Conservation (phyloP, 2,888 invertebrate genomes). For the Zele albiditarsus region DNA sequence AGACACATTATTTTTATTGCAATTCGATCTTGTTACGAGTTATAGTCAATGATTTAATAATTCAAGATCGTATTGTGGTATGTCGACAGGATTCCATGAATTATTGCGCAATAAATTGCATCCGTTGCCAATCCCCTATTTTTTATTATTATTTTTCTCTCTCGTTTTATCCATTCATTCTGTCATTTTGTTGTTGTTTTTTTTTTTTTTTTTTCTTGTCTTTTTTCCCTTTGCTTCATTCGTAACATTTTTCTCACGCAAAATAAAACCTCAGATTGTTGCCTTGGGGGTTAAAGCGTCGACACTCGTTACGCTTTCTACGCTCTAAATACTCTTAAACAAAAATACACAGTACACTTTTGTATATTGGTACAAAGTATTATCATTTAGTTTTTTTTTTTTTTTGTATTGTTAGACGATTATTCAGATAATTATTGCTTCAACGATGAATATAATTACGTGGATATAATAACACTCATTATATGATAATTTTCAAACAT, state of each 20-base stretch:
- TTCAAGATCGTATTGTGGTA: slow-evolving; percentile 27
- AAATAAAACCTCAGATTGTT: background rate
- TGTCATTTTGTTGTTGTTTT: slow-evolving; percentile 19
- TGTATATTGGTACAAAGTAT: background rate
- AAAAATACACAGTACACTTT: background rate
- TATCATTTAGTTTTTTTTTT: background rate
- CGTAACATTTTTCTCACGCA: slow-evolving; percentile 50
- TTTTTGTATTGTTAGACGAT: no score
- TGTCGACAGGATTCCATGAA: slow-evolving; percentile 22
- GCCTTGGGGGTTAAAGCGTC: slow-evolving; percentile 25
- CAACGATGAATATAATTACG: no score
- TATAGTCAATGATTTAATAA: slow-evolving; percentile 37
- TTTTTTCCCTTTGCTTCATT: slow-evolving; percentile 38
- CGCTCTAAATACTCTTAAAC: slow-evolving; percentile 48
- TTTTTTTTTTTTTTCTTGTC: slow-evolving; percentile 21
- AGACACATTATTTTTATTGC: background rate
- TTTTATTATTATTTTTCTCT: background rate
- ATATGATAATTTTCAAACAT: no score
- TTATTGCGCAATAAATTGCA: slow-evolving; percentile 36
- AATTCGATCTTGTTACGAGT: slow-evolving; percentile 33
- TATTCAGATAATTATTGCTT: no score
- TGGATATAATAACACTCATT: no score
- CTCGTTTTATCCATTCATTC: background rate
- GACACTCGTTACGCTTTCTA: slow-evolving; percentile 52
- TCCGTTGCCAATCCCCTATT: slow-evolving; percentile 16